A percentile compares a stretch with the other conserved stretches of the same genome.
These are phyloP conservation scores for Tillus elongatus DNA, from an alignment of 2,888 invertebrate genomes.

Conservation along the genomic window DNA sequence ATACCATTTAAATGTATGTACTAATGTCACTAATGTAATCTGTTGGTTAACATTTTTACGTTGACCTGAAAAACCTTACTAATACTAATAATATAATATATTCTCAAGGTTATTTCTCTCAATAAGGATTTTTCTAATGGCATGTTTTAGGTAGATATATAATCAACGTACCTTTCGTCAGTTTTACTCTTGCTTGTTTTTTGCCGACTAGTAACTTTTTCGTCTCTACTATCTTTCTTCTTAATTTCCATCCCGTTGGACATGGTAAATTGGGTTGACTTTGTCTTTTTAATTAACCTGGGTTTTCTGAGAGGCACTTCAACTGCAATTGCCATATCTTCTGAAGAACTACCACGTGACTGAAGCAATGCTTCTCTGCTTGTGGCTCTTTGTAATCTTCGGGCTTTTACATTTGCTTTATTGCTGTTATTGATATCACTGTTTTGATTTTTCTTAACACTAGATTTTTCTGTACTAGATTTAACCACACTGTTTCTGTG, in stretches of 20 bases:
- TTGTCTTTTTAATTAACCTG: slow-evolving; percentile 37
- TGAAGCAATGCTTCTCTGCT: slow-evolving; percentile 44
- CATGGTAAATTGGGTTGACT: slow-evolving; percentile 31
- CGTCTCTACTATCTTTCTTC: slow-evolving; percentile 22
- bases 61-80: too few relatives aligned
- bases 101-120: too few relatives aligned
- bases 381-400: slow-evolving; percentile 44
- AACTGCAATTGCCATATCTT: slow-evolving; percentile 39
- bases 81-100: too few relatives aligned
- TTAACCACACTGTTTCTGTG: too few relatives aligned
- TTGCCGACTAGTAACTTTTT: slow-evolving; percentile 17
- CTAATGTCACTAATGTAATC: too few relatives aligned
- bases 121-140: too few relatives aligned
- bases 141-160: too few relatives aligned
- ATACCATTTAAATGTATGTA: too few relatives aligned
- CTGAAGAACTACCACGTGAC: slow-evolving; percentile 45
- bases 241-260: slow-evolving; percentile 31
- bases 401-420: slow-evolving; percentile 37
- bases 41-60: too few relatives aligned
- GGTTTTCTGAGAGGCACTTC: slow-evolving; percentile 36
- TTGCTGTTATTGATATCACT: slow-evolving; percentile 21
- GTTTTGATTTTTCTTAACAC: slow-evolving; percentile 23
- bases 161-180: slow-evolving; percentile 34
- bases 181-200: slow-evolving; percentile 23
- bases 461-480: slow-evolving; percentile 17